A percentile compares a stretch with the other conserved stretches of the same genome.
Conservation (phyloP, 2,888 invertebrate genomes). For the Drosophila suboccidentalis region DNA sequence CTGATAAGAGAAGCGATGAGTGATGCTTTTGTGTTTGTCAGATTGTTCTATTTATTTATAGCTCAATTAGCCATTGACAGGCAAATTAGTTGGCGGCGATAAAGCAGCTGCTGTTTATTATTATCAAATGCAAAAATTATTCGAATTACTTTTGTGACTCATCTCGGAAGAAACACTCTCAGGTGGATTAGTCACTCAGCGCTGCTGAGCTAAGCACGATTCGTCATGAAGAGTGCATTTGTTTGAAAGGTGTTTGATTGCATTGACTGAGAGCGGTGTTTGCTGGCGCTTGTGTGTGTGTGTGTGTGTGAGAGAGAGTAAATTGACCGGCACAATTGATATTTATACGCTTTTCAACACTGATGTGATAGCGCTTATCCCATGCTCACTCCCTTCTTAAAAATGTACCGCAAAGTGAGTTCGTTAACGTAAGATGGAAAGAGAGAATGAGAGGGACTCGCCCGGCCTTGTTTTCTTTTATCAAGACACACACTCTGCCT, state of each 20-base stretch:
- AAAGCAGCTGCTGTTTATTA: slow-evolving; percentile 29
- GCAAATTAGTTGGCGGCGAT: slow-evolving; percentile 38
- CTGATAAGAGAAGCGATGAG: slow-evolving; percentile 36
- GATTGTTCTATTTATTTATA: slow-evolving; percentile 40
- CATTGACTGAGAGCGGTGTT: slow-evolving; percentile 21
- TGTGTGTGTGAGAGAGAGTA: slow-evolving; percentile 12
- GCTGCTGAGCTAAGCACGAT: slow-evolving; percentile 32
- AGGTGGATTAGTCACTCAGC: slow-evolving; percentile 58
- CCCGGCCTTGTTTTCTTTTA: slow-evolving; percentile 58
- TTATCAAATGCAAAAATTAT: slow-evolving; percentile 24
- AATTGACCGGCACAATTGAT: slow-evolving; percentile 33
- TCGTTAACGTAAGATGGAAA: slow-evolving; percentile 19
- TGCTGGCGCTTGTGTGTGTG: slow-evolving; percentile 2
- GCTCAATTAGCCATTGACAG: slow-evolving; percentile 34
- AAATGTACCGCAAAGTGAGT: slow-evolving; percentile 17
- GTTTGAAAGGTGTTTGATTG: slow-evolving; percentile 55
- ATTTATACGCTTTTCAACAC: slow-evolving; percentile 41
- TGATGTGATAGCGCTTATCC: slow-evolving; percentile 40
- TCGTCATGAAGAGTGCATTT: slow-evolving; percentile 52
- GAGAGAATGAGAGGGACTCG: slow-evolving; percentile 12
- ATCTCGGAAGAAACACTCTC: slow-evolving; percentile 21
- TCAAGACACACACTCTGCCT: slow-evolving; percentile 38
- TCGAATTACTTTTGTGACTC: slow-evolving; percentile 44
- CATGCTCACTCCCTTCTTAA: slow-evolving; percentile 20
- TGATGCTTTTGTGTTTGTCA: slow-evolving; percentile 31